Evolutionary conservation across 2,113 vertebrate species (phyloP).

Genomic region (Colinus virginianus): DNA sequence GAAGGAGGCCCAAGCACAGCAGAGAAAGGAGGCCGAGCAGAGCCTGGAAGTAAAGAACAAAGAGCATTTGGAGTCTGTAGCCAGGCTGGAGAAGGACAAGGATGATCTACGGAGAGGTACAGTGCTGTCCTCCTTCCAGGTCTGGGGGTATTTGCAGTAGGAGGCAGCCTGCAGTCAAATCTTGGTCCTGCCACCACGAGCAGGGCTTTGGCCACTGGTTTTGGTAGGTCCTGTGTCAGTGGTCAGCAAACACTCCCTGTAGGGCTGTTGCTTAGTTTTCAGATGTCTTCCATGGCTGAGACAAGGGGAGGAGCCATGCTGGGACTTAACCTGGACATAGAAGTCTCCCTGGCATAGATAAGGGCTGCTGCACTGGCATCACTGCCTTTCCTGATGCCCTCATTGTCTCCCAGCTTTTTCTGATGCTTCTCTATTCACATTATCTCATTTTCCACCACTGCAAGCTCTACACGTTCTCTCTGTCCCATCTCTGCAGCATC

Average conservation of each 20-base stretch:
- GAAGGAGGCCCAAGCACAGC: slow-evolving; percentile 60
- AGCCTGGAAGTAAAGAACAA: slow-evolving; percentile 65
- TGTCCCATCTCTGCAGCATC: background rate
- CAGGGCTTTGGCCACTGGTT: background rate
- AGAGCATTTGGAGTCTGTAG: slow-evolving; percentile 58
- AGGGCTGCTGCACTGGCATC: background rate
- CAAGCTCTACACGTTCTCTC: background rate
- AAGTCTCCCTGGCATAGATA: background rate
- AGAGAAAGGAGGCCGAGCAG: slow-evolving; percentile 75
- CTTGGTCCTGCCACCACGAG: background rate
- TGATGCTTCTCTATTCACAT: background rate
- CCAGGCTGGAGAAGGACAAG: slow-evolving; percentile 76
- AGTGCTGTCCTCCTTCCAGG: background rate
- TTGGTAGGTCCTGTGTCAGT: background rate
- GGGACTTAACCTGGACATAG: background rate
- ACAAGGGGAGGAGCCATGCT: background rate
- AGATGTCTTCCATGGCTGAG: background rate
- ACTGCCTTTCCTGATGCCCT: background rate
- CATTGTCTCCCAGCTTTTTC: background rate
- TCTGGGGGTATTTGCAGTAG: fast-evolving
- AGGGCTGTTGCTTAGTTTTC: background rate
- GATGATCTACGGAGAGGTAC: slow-evolving; percentile 80
- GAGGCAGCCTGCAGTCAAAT: background rate
- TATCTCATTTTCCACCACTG: background rate
- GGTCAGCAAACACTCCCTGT: no score